Conservation (phyloP, 2,113 vertebrate genomes). For the Albula glossodonta region DNA sequence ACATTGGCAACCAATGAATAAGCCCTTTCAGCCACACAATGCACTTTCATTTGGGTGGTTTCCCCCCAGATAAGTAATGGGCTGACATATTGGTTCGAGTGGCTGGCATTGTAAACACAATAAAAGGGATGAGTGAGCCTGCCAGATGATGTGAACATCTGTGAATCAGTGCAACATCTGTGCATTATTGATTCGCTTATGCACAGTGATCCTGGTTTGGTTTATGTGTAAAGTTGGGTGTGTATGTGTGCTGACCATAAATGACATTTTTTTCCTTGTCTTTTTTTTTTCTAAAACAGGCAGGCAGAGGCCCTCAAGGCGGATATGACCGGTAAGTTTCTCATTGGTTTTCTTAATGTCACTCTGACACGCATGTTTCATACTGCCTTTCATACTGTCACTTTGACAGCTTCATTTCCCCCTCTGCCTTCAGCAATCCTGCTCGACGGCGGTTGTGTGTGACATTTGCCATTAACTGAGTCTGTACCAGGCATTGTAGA, state of each 20-base stretch:
- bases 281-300: slow-evolving; percentile 72
- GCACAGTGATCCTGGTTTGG: too few species aligned
- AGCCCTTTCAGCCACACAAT: neutral
- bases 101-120: too few species aligned
- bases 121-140: too few species aligned
- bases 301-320: slow-evolving; percentile 99
- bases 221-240: neutral
- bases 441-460: too few species aligned
- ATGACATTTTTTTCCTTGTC: slow-evolving; percentile 34
- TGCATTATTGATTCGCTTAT: too few species aligned
- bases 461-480: too few species aligned
- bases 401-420: neutral
- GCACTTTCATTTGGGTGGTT: neutral
- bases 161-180: too few species aligned
- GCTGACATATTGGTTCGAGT: neutral
- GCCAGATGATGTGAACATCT: too few species aligned
- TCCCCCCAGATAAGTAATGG: neutral
- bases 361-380: neutral
- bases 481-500: too few species aligned
- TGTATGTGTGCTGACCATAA: slow-evolving; percentile 6
- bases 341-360: neutral
- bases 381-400: neutral
- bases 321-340: slow-evolving; percentile 92
- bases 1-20: neutral
- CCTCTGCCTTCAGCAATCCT: too few species aligned